phyloP scores from a whole-genome alignment of 2,888 invertebrate genomes.

The Rotaria socialis region DNA sequence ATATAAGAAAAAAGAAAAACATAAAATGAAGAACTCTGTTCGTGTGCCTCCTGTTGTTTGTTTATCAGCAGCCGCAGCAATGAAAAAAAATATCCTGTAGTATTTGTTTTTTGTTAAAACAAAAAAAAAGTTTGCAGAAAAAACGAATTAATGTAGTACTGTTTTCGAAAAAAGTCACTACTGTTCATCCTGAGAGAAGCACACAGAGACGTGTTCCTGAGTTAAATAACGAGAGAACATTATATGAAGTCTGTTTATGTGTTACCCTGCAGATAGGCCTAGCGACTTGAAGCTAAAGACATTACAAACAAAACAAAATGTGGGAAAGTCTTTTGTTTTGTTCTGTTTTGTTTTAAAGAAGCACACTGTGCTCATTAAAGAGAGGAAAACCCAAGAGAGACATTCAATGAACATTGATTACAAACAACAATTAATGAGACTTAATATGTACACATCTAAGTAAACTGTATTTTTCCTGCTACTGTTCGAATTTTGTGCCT shows the following conservation, averaged over 20 bases:
- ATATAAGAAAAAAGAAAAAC: background rate
- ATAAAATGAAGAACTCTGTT: background rate
- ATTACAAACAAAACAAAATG: background rate
- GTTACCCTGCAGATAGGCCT: slow-evolving; percentile 15
- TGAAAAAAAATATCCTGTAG: background rate
- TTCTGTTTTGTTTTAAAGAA: background rate
- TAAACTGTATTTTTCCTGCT: background rate
- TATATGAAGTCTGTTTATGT: background rate
- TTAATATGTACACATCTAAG: background rate
- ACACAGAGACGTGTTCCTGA: slow-evolving; percentile 3
- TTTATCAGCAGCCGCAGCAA: background rate
- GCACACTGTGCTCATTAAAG: background rate
- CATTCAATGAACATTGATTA: slow-evolving; percentile 12
- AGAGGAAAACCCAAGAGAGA: background rate
- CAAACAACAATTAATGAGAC: slow-evolving; percentile 20
- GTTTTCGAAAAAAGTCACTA: slow-evolving; percentile 22
- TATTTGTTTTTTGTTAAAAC: slow-evolving; percentile 9
- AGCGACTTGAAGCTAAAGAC: slow-evolving; percentile 5
- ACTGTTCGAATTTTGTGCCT: slow-evolving; percentile 8
- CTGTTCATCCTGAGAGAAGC: background rate
- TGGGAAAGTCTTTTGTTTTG: background rate
- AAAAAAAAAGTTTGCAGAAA: background rate
- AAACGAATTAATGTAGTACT: slow-evolving; percentile 3
- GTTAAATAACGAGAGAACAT: slow-evolving; percentile 2
- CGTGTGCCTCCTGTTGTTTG: background rate